Evolutionary conservation across 2,797 vertebrate species (phyloP), one percentile per base, ranked within the genome.

Genomic region (Dendrocincla tyrannina): DNA sequence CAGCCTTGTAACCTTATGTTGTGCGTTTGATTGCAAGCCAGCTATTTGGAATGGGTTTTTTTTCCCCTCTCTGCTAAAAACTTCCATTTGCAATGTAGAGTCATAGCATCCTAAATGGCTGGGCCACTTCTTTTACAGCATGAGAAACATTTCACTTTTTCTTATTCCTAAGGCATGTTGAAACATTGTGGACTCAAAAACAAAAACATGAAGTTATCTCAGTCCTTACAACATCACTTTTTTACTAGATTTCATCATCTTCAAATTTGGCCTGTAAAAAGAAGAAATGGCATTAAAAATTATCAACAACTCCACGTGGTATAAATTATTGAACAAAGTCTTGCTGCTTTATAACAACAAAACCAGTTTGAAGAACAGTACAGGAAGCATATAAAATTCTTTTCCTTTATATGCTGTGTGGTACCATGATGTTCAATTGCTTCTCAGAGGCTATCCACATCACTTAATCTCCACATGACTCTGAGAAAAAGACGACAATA

Each of bases 221-320:
- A 78, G 27, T 81, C 41, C 88, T 94, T 63, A 68, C 25, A 88
- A 44, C 13, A 89, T 93, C 39, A 86, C 46, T 33, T 76, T 88
- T 73, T 63, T 47, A 94, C 91, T 91, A 83, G 32, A n/a, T 85
- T 73, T 32, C 72, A 33, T 82, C 17, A 95, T 64, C 60, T 82
- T 41, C 47, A 89, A 62, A 67, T 92, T 72, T 94, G 19, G 53
- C 47, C 46, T 59, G 50, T 72, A 66, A 92, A 87, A 72, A 93
- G 81, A 89, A 67, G 73, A 97, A 97, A 95, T 50, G 24, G 10
- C 89, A 92, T 89, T 92, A 87, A 90, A 94, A 90, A 89, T 82
- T 53, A 80, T 55, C 70, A 86, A 44, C 42, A 96, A 60, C 64
- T 77, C 63, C 76, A 50, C 49, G 50, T 28, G 32, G 23, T 63